phyloP scores from a whole-genome alignment of 2,888 invertebrate species.

The Corbicula japonica region DNA sequence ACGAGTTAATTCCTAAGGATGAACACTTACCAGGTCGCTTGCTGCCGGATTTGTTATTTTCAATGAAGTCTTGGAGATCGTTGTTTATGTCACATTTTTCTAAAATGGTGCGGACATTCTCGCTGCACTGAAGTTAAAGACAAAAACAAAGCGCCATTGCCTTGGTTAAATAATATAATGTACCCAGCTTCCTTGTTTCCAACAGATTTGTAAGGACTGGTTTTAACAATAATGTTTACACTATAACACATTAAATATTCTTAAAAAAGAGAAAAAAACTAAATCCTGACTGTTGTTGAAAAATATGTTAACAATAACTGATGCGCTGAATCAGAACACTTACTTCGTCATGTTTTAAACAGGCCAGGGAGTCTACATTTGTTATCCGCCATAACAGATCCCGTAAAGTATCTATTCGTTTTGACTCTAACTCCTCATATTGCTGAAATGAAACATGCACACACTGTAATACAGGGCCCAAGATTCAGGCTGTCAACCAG shows the following conservation, averaged over 20 bases:
- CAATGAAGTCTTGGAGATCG: conserved; percentile 55
- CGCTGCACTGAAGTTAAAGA: conserved; percentile 47
- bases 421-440: conserved; percentile 46
- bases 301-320: too few relatives aligned
- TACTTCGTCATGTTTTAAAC: conserved; percentile 61
- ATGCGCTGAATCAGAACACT: conserved; percentile 6
- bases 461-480: too few relatives aligned
- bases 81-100: conserved; percentile 51
- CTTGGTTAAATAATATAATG: too few relatives aligned
- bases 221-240: too few relatives aligned
- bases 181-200: too few relatives aligned
- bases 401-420: conserved; percentile 47
- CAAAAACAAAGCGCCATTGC: too few relatives aligned
- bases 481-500: too few relatives aligned
- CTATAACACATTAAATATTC: too few relatives aligned
- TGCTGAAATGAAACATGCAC: conserved; percentile 22
- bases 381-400: conserved; percentile 57
- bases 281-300: too few relatives aligned
- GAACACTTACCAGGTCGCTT: conserved; percentile 48
- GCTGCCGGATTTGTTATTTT: conserved; percentile 49
- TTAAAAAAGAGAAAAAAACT: too few relatives aligned
- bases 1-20: neutral
- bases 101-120: conserved; percentile 42
- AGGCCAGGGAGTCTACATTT: conserved; percentile 57
- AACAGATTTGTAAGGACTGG: too few relatives aligned